phyloP scores from a whole-genome alignment of 2,888 invertebrate species.

The Xestoiulus laeticollis region DNA sequence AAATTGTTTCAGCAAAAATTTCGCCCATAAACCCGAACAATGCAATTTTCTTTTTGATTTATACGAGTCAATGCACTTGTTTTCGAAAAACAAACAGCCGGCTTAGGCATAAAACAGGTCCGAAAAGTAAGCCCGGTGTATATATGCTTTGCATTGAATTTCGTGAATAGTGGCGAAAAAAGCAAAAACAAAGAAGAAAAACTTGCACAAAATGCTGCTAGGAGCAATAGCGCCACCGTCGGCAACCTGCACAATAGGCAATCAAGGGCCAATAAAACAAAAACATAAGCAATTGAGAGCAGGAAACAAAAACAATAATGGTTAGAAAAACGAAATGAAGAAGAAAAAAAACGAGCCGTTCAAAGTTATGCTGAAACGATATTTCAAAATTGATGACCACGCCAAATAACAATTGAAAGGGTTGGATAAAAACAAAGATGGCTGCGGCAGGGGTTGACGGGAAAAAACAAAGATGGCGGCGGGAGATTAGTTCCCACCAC shows the following conservation, averaged over 20 bases:
- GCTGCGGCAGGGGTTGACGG: not conserved
- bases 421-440: not conserved
- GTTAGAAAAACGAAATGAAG: not conserved
- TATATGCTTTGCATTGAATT: not conserved
- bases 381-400: not conserved
- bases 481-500: not conserved
- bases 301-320: constrained; percentile 26
- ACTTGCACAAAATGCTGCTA: not conserved
- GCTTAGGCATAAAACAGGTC: not conserved
- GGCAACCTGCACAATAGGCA: constrained; percentile 13
- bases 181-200: not conserved
- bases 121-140: not conserved
- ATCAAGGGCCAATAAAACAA: constrained; percentile 7
- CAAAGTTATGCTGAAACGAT: not conserved
- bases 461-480: not conserved
- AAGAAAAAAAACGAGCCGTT: constrained; percentile 1
- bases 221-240: not conserved
- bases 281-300: not conserved
- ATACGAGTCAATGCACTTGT: constrained; percentile 9
- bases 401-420: not conserved
- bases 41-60: constrained; percentile 18
- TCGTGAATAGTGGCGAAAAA: not conserved
- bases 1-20: not conserved
- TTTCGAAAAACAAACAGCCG: constrained; percentile 1
- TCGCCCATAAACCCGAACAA: constrained; percentile 9